Percentiles rank a stretch among this genome's conserved stretches.
phyloP scores from a whole-genome alignment of 2,888 invertebrate genomes.

The Acleris sparsana region DNA sequence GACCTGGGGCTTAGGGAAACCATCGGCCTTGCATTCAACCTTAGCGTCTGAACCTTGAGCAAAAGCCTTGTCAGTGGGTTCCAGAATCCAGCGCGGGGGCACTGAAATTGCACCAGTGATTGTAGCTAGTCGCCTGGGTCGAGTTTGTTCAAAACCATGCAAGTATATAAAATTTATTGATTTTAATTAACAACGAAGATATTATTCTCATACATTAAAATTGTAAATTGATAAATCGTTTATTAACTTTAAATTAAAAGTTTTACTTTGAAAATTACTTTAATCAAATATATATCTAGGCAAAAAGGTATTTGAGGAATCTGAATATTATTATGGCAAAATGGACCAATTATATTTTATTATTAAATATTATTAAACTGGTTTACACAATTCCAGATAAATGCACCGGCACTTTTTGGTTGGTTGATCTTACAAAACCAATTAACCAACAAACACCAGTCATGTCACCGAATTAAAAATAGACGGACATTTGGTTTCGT shows the following conservation, averaged over 20 bases:
- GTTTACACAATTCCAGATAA: neutral
- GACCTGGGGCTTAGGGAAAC: slow-evolving; percentile 96
- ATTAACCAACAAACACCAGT: neutral
- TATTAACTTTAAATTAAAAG: too few relatives aligned
- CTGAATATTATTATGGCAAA: too few relatives aligned
- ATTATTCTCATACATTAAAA: too few relatives aligned
- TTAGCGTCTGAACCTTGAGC: slow-evolving; percentile 97
- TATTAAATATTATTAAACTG: too few relatives aligned
- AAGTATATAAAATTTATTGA: slow-evolving; percentile 11
- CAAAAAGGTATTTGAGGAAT: too few relatives aligned
- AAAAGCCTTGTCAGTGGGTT: slow-evolving; percentile 97
- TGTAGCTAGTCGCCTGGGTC: slow-evolving; percentile 11
- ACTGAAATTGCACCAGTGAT: slow-evolving; percentile 85
- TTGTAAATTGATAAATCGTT: neutral
- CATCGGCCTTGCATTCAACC: slow-evolving; percentile 97
- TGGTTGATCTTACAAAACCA: neutral
- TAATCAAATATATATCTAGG: too few relatives aligned
- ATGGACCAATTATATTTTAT: too few relatives aligned
- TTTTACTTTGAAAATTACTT: too few relatives aligned
- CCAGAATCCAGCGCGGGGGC: slow-evolving; percentile 97
- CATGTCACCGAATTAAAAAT: neutral
- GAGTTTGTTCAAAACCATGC: neutral
- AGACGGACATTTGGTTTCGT: too few relatives aligned
- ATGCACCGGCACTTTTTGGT: neutral
- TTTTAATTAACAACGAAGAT: neutral